A percentile compares a stretch with the other conserved stretches of the same genome.
Evolutionary conservation across 2,797 vertebrate species (phyloP).

Genomic region (Tarsius wallacei): DNA sequence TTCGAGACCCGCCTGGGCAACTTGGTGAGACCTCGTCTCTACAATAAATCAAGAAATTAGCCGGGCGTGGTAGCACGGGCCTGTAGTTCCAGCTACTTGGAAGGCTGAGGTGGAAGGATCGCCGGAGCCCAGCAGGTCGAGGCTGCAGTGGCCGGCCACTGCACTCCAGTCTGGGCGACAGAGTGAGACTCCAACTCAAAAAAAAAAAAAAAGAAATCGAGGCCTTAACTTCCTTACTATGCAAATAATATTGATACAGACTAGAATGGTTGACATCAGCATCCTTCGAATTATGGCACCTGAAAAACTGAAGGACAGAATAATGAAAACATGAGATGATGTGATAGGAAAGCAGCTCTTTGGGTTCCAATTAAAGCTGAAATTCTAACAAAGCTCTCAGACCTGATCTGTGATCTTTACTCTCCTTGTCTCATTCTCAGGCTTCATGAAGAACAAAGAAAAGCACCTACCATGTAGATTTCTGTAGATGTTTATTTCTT

Average conservation of each 20-base stretch:
- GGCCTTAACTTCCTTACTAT: not conserved
- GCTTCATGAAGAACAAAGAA: not conserved
- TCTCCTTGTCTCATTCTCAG: not conserved
- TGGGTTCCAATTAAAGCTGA: not conserved
- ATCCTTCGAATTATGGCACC: not conserved
- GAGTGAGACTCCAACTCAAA: too few species aligned
- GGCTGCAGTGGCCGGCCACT: too few species aligned
- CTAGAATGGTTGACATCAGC: not conserved
- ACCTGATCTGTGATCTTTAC: not conserved
- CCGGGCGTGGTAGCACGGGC: too few species aligned
- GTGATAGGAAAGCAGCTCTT: not conserved
- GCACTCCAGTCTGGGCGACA: too few species aligned
- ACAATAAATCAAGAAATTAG: too few species aligned
- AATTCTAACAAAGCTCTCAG: not conserved
- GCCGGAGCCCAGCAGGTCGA: too few species aligned
- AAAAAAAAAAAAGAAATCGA: too few species aligned
- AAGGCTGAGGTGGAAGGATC: too few species aligned
- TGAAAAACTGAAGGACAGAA: not conserved
- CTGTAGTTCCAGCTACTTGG: too few species aligned
- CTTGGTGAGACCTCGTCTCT: too few species aligned
- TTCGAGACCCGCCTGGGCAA: too few species aligned
- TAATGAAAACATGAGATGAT: not conserved
- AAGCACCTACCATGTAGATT: not conserved
- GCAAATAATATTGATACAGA: not conserved
- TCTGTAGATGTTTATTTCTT: not conserved